These are phyloP conservation scores for Stictonetta naevosa DNA, from an alignment of 2,113 vertebrate genomes.

Conservation along the genomic window DNA sequence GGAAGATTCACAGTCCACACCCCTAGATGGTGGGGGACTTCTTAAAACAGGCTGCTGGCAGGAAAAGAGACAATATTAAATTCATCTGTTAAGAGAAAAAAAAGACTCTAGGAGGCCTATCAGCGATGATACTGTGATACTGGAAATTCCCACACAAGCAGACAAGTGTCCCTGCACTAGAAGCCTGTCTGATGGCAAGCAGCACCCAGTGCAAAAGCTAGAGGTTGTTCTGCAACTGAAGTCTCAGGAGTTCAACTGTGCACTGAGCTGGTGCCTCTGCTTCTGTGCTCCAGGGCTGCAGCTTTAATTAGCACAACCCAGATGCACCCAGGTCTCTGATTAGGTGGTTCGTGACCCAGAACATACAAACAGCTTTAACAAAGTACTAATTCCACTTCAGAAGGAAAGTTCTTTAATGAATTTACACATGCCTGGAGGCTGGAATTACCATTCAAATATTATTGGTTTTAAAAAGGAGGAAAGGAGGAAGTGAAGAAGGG, in stretches of 20 bases:
- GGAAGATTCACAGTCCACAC: not conserved
- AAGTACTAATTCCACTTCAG: conserved; percentile 57
- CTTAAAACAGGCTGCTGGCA: not conserved
- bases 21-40: not conserved
- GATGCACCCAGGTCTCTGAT: not conserved
- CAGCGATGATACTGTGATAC: not conserved
- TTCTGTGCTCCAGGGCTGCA: conserved; percentile 1
- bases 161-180: fast-evolving
- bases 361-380: conserved; percentile 8
- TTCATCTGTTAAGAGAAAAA: not conserved
- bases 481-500: not conserved
- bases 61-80: not conserved
- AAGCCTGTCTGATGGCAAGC: not conserved
- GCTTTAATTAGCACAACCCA: conserved; percentile 51
- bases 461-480: conserved; percentile 5
- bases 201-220: not conserved
- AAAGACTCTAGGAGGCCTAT: not conserved
- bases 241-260: not conserved
- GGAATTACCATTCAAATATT: conserved; percentile 43
- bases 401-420: conserved; percentile 24
- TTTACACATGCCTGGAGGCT: conserved; percentile 33
- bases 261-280: not conserved
- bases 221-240: not conserved
- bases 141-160: not conserved
- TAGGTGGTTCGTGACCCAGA: conserved; percentile 40